phyloP scores from a whole-genome alignment of 2,888 invertebrate species.

The Platycnemis pennipes region DNA sequence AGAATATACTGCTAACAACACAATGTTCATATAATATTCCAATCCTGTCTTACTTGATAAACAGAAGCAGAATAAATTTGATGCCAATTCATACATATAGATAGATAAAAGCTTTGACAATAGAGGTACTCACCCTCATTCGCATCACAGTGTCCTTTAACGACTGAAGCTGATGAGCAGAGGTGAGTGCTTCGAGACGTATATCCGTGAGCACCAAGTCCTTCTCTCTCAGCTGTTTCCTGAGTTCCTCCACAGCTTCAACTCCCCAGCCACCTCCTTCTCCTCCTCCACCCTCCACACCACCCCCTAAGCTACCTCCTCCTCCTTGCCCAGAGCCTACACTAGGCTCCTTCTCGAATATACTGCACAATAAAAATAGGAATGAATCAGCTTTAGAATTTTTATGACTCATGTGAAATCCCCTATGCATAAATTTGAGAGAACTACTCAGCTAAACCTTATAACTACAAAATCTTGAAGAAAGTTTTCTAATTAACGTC shows the following conservation, averaged over 20 bases:
- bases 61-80: too few relatives aligned
- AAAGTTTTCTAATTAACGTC: too few relatives aligned
- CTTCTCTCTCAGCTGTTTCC: conserved; percentile 96
- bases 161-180: conserved; percentile 98
- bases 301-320: conserved; percentile 30
- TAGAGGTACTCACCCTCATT: conserved; percentile 92
- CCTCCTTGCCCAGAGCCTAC: conserved; percentile 65
- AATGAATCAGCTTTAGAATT: not conserved
- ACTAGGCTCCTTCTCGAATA: conserved; percentile 71
- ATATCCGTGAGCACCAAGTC: conserved; percentile 98
- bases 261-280: conserved; percentile 71
- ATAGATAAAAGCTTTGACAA: not conserved
- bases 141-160: conserved; percentile 97
- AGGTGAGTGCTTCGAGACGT: conserved; percentile 96
- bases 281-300: conserved; percentile 59
- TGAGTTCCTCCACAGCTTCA: conserved; percentile 87
- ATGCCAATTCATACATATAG: too few relatives aligned
- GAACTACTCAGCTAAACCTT: too few relatives aligned
- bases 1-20: too few relatives aligned
- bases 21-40: too few relatives aligned
- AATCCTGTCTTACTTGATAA: too few relatives aligned
- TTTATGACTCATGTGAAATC: not conserved
- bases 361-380: conserved; percentile 69
- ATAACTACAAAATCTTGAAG: too few relatives aligned
- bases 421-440: too few relatives aligned